phyloP scores from a whole-genome alignment of 2,797 vertebrate genomes.

The Peromyscus melanophrys region DNA sequence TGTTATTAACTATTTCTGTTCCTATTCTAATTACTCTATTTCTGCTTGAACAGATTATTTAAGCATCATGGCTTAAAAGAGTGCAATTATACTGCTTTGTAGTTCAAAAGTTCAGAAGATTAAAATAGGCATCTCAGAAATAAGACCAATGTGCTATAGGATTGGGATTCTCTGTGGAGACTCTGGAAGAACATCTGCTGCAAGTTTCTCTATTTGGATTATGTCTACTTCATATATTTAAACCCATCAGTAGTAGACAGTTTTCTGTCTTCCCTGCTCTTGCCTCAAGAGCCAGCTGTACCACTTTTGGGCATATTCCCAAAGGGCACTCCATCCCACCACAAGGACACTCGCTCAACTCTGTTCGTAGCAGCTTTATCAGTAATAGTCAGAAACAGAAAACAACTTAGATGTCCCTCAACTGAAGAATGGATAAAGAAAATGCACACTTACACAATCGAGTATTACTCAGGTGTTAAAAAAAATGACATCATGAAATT shows the following conservation, averaged over 20 bases:
- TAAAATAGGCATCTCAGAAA: not conserved
- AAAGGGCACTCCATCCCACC: too few species aligned
- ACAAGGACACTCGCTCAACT: too few species aligned
- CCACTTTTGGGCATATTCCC: too few species aligned
- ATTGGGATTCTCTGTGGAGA: not conserved
- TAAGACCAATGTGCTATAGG: not conserved
- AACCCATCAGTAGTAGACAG: not conserved
- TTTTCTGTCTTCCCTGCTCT: not conserved
- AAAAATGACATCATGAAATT: too few species aligned
- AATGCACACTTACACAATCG: too few species aligned
- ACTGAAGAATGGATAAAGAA: too few species aligned
- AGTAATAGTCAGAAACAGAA: too few species aligned
- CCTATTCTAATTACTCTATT: not conserved
- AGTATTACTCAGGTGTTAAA: too few species aligned
- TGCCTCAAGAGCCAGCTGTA: too few species aligned
- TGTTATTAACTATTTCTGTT: not conserved
- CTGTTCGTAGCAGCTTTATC: too few species aligned
- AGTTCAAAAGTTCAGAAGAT: not conserved
- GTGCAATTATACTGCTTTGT: too few species aligned
- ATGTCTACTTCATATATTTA: not conserved
- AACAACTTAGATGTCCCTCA: too few species aligned
- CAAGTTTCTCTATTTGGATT: not conserved
- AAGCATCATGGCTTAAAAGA: not conserved
- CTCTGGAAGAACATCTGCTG: not conserved
- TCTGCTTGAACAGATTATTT: not conserved